Evolutionary conservation across 1,140 invertebrate genomes (phyloP).

Genomic region (Polypedilum pembai): DNA sequence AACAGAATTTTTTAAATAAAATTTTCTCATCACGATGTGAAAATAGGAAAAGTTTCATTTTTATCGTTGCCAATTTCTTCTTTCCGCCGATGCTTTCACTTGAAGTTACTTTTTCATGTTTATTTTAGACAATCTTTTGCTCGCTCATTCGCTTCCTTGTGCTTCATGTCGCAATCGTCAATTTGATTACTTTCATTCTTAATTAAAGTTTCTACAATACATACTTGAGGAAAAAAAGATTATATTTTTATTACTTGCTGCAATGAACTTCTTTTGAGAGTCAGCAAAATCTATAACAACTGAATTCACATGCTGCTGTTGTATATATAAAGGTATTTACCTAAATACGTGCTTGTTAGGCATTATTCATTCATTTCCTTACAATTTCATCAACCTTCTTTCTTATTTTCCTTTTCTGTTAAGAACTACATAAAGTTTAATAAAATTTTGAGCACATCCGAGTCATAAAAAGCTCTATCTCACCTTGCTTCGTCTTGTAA

Average conservation of each 20-base stretch:
- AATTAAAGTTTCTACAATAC: not conserved
- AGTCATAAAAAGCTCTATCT: constrained; percentile 11
- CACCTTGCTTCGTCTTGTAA: too few species aligned
- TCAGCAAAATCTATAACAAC: not conserved
- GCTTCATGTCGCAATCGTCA: not conserved
- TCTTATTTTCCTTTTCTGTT: not conserved
- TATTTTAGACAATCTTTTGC: not conserved
- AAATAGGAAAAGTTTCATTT: constrained; percentile 25
- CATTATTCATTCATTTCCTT: not conserved
- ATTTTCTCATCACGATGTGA: constrained; percentile 20
- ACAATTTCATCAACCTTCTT: too few species aligned
- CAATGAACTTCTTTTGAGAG: not conserved
- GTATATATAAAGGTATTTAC: not conserved
- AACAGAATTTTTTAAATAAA: too few species aligned
- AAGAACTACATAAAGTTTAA: not conserved
- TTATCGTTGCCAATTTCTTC: constrained; percentile 4
- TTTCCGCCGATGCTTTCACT: not conserved
- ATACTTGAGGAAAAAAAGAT: not conserved
- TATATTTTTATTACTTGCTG: not conserved
- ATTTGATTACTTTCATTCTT: constrained; percentile 11
- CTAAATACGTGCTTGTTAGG: not conserved
- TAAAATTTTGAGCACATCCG: constrained; percentile 14
- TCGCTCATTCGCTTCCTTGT: not conserved
- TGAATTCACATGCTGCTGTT: too few species aligned
- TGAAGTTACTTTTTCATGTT: not conserved